Base-by-base conservation (phyloP, 2,888 invertebrate genomes). In the Xiphydria camelus region DNA sequence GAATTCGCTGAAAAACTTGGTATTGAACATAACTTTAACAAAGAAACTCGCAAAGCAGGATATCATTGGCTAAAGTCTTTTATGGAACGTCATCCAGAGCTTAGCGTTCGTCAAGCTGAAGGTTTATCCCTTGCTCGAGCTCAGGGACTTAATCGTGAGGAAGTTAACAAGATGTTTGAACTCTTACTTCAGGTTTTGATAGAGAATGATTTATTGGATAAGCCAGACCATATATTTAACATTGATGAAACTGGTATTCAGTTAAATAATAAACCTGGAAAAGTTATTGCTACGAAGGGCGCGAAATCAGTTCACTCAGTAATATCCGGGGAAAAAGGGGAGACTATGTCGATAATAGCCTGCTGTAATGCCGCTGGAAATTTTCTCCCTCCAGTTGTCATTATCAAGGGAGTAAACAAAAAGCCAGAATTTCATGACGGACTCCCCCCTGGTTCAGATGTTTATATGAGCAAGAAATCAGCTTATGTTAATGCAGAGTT, bases 291-390 rank as follows among this genome's bases (percentile, higher is more conserved):
- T 6, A 40, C 39, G 41, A 63, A 60, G 41, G 59, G 62, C 22
- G 43, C 55, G 9, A 62, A 59, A 55, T 21, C 34, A 1, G 47
- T 45, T n/a, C 20, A 33, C n/a, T n/a, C n/a, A n/a, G n/a, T 66
- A 12, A 62, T 62, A 40, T 58, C 62, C 9, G 46, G 42, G 10
- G 59, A 64, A 55, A 61, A 53, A 46, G 65, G 64, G 4, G 66
- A 73, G 55, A 71, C 65, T 1, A 55, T 66, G 18, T 57, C 66
- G 2, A 32, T 74, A 4, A 55, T 70, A 18, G 64, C 60, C 2
- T 70, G 70, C 42, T 70, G 66, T 46, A 74, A 66, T 55, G 73
- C 66, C 6, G 60, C 60, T 44, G 68, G 69, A 12, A 42, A 22
- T 15, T 66, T 64, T 51, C 34, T 68, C 10, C 65, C 66, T 4